Evolutionary conservation across 2,113 vertebrate species (phyloP), one percentile per base, ranked within the genome.

Genomic region (Ibidorhyncha struthersii): DNA sequence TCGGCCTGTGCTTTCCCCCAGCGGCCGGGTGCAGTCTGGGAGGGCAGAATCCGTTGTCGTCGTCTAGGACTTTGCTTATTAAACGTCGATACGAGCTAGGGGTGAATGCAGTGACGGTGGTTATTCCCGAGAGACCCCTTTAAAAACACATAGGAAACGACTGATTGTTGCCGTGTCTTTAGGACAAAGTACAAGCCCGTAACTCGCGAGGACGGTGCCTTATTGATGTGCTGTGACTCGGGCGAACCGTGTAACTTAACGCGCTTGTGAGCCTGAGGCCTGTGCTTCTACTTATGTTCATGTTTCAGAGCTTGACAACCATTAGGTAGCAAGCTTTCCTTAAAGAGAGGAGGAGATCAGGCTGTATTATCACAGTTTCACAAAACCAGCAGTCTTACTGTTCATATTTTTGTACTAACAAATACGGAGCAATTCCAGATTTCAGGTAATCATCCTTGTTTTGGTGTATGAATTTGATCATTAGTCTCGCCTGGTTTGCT

Each of bases 181-280:
- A 5, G 12, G 4, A 6, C 16, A 23, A 40, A 6, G 12, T 4
- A 5, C 14, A 27, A 34, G 22, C 45, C 34, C 8, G 15, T 40
- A 49, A 1, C 6, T 15, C 2, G 12, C 2, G 14, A 49, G 41
- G 14, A 2, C 2, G n/a, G 41, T 3, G 23, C 11, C 0, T 4
- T 9, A 15, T 10, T 16, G 19, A 7, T n/a, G 66, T 16, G 47
- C 36, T 34, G 70, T 25, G 7, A 7, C n/a, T 32, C 3, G 45
- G 20, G 6, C 8, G n/a, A 20, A 5, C 21, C 0, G 0, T 12
- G 53, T 13, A 17, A 16, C 11, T 34, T 38, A 8, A 8, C 7
- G 50, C 11, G 0, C 4, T 12, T 20, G 22, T 30, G 69, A 71
- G 43, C 58, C 41, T 6, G 10, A 32, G 62, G 40, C 41, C 13